Evolutionary conservation across 2,888 invertebrate genomes (phyloP).

Genomic region (Anaspis maculata): DNA sequence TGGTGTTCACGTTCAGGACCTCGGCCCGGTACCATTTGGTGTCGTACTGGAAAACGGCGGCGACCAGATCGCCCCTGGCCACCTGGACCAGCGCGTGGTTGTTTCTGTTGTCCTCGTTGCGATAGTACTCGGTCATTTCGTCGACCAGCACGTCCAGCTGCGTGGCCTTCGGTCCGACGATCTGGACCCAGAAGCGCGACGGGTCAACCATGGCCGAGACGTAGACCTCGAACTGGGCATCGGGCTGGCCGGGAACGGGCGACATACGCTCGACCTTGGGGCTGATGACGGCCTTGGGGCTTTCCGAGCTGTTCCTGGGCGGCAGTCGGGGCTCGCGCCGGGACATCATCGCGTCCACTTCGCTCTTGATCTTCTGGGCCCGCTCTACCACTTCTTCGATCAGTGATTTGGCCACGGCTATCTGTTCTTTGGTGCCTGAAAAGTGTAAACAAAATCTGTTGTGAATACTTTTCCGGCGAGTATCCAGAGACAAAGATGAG

Average conservation of each 20-base stretch:
- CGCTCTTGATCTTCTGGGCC: slow-evolving; percentile 41
- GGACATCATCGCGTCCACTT: slow-evolving; percentile 42
- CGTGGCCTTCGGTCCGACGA: slow-evolving; percentile 61
- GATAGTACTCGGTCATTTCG: slow-evolving; percentile 78
- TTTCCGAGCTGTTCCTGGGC: slow-evolving; percentile 20
- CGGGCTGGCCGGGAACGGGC: slow-evolving; percentile 36
- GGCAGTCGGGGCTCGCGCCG: slow-evolving; percentile 47
- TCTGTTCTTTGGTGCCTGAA: slow-evolving; percentile 65
- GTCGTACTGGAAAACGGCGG: slow-evolving; percentile 74
- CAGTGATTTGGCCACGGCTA: slow-evolving; percentile 60
- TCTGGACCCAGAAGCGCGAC: slow-evolving; percentile 77
- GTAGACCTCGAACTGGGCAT: slow-evolving; percentile 71
- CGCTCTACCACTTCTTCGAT: slow-evolving; percentile 61
- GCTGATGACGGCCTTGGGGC: slow-evolving; percentile 18
- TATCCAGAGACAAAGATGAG: background rate
- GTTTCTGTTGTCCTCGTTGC: slow-evolving; percentile 53
- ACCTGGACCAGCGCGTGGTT: slow-evolving; percentile 50
- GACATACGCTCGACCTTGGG: slow-evolving; percentile 34
- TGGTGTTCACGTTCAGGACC: slow-evolving; percentile 57
- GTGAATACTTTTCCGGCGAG: background rate
- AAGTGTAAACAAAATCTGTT: slow-evolving; percentile 2
- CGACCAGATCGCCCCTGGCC: slow-evolving; percentile 70
- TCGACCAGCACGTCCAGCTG: slow-evolving; percentile 72
- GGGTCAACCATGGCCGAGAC: slow-evolving; percentile 80
- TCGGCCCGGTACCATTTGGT: slow-evolving; percentile 70